These are phyloP conservation scores for Cylloceria caligata DNA, from an alignment of 2,888 invertebrate genomes.

Conservation along the genomic window DNA sequence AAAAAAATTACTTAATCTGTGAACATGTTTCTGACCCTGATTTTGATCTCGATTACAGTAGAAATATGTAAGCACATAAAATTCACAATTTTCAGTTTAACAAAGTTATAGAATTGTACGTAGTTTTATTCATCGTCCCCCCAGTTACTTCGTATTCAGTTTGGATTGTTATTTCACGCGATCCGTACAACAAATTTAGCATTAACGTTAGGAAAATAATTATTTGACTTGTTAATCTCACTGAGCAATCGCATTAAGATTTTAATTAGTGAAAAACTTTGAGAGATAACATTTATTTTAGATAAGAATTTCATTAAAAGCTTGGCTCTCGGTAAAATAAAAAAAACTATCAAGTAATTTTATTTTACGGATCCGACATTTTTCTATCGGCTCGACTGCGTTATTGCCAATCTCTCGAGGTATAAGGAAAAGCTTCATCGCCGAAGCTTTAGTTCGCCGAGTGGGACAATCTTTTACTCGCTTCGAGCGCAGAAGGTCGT, in stretches of 20 bases:
- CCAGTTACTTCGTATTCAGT: too few species aligned
- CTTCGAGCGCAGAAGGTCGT: neutral
- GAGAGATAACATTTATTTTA: neutral
- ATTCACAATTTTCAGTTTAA: too few species aligned
- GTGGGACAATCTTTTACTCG: conserved; percentile 12
- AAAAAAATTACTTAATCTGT: too few species aligned
- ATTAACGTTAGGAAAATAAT: too few species aligned
- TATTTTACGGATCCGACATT: neutral
- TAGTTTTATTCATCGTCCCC: too few species aligned
- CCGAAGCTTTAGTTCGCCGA: neutral
- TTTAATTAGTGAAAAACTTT: conserved; percentile 5
- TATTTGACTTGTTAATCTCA: too few species aligned
- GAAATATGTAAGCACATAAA: too few species aligned
- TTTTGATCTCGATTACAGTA: too few species aligned
- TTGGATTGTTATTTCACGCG: too few species aligned
- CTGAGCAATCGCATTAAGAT: neutral
- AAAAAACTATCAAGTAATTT: neutral
- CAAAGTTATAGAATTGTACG: too few species aligned
- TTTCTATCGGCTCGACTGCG: neutral
- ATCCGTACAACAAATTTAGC: too few species aligned
- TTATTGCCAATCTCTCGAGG: conserved; percentile 1
- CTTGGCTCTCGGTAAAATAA: neutral
- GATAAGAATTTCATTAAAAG: conserved; percentile 25
- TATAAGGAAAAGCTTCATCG: conserved; percentile 4
- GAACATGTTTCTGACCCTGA: too few species aligned